Base-by-base conservation (phyloP, 2,797 vertebrate species). In the Emys orbicularis region DNA sequence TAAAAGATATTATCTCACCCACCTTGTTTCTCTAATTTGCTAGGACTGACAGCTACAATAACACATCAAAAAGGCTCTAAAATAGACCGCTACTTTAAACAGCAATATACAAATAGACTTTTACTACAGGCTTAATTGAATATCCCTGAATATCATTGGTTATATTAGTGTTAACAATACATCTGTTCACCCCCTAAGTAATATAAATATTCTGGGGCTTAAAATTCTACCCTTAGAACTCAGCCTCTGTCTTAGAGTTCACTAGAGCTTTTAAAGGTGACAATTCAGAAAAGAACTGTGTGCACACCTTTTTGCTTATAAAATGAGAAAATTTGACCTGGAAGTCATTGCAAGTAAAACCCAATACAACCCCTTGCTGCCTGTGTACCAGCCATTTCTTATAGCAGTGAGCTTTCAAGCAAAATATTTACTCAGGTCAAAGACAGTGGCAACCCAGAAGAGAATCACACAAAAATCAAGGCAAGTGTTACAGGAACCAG, bases 361-460 rank as follows among this genome's bases (percentile, higher is more conserved):
- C 44, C 50, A 61, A 15, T 47, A 76, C 72, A 76, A 15, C 37
- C 2, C 16, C 61, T 37, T 12, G 50, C 57, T 88, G 25, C 2
- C 7, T 81, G 95, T 82, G 50, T 81, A 65, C 53, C 12, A 83
- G 52, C 44, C 82, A 81, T 83, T 93, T 94, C 82, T 89, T 82
- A 47, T 25, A 44, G 34, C 15, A 21, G 57, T 92, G 72, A 86
- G 2, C 37, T 56, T 41, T 90, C 37, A 21, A 89, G 56, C 8
- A 86, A 93, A 96, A 85, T 92, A 89, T 90, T 94, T 92, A 4
- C 79, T 91, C 77, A 79, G 61, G 53, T 80, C 34, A 47, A 88
- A 88, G 88, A 34, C 47, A 77, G 13, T 56, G 57, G 21, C 68
- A 86, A 83, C 47, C 16, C 6, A 5, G 1, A 87, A 95, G 3